phyloP scores from a whole-genome alignment of 2,797 vertebrate genomes.

The Acanthornis magna region DNA sequence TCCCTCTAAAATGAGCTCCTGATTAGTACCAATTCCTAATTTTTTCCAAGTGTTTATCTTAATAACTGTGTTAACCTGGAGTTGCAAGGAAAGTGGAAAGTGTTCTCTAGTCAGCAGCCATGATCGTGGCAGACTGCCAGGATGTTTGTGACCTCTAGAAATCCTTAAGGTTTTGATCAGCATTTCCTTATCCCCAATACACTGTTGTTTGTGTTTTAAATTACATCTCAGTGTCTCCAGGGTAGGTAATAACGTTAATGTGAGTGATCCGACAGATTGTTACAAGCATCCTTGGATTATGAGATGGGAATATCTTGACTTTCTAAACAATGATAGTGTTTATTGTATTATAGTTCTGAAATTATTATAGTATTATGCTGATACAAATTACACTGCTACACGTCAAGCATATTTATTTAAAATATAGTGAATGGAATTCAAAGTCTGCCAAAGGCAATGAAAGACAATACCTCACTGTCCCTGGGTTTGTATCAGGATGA shows the following conservation, averaged over 20 bases:
- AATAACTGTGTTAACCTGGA: neutral
- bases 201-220: conserved; percentile 25
- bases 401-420: neutral
- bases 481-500: neutral
- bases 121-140: neutral
- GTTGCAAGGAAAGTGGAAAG: neutral
- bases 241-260: conserved; percentile 27
- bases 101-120: neutral
- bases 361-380: neutral
- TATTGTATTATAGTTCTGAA: conserved; percentile 8
- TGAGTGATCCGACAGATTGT: conserved; percentile 43
- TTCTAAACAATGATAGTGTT: neutral
- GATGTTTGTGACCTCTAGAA: conserved; percentile 2
- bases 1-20: neutral
- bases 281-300: conserved; percentile 37
- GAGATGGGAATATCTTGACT: conserved; percentile 25
- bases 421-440: neutral
- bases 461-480: neutral
- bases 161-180: neutral
- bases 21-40: neutral
- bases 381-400: neutral
- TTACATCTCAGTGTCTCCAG: conserved; percentile 1
- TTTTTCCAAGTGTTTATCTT: neutral
- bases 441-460: conserved; percentile 11
- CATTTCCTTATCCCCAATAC: neutral